Percentiles rank a stretch among this genome's conserved stretches.
These are phyloP conservation scores for Vidua chalybeata DNA, from an alignment of 2,113 vertebrate species.

Conservation along the genomic window DNA sequence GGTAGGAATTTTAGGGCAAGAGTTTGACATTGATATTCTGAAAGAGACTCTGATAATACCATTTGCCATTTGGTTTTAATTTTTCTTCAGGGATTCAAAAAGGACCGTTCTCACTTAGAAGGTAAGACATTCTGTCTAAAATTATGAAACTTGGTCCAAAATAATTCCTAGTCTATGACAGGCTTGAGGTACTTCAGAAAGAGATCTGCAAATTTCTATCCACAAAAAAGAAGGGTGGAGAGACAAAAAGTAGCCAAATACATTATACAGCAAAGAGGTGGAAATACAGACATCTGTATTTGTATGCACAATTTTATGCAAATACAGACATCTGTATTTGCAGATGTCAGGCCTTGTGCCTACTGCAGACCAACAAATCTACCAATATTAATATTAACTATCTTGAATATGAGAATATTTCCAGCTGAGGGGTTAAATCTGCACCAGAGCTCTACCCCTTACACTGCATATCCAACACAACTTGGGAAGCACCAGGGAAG, in stretches of 20 bases:
- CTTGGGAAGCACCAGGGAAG: background rate
- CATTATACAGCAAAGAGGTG: background rate
- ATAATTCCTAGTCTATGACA: background rate
- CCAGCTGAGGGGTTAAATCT: background rate
- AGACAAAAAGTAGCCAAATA: background rate
- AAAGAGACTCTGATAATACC: background rate
- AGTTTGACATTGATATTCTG: background rate
- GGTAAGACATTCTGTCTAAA: background rate
- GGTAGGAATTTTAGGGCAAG: background rate
- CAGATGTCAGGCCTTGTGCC: background rate
- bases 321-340: background rate
- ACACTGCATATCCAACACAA: accelerated
- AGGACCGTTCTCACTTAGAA: background rate
- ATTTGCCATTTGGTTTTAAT: background rate
- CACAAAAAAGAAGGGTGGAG: background rate
- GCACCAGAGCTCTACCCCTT: background rate
- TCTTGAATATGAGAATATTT: background rate
- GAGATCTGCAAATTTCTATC: background rate
- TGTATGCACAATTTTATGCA: background rate
- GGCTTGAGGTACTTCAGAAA: background rate
- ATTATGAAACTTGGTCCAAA: background rate
- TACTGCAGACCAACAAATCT: background rate
- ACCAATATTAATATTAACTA: background rate
- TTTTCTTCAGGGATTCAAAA: background rate
- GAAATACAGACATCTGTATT: background rate